Evolutionary conservation across 2,888 invertebrate genomes (phyloP), one percentile per base, ranked within the genome.

Genomic region (Netelia virgata): DNA sequence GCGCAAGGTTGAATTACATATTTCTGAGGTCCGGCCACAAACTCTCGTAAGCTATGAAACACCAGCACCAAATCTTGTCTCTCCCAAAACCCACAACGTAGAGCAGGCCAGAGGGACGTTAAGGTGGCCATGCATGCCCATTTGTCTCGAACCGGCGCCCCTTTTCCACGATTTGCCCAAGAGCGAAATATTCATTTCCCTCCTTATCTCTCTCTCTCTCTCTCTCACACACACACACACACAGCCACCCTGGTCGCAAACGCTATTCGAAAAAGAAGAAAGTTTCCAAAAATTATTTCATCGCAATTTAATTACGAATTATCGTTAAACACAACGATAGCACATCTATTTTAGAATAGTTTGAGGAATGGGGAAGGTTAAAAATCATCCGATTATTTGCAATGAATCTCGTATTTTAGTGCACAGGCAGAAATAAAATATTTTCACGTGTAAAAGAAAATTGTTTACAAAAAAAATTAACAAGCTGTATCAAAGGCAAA

Each of bases 1-100:
- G 88, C 88, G 90, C 83, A 85, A 88, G 88, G 61, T 73, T 36
- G 76, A 82, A 82, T 82, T 72, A 82, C 91, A 91, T 91, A 91
- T 89, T 90, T 91, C 90, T 90, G 90, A 90, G 91, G 91, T 90
- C 90, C 90, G 88, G 88, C 91, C 89, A 88, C 90, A 91, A 91
- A 88, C 90, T 83, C 83, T 89, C 89, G 87, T 90, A 89, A 88
- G 89, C 87, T 86, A 87, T 85, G 87, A 84, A 83, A 86, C 74
- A 84, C 73, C 66, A 66, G 68, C 63, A 84, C 79, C 66, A 86
- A 83, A 78, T 70, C 73, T 83, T 85, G 72, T 63, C 78, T 82
- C 70, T 61, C 69, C 70, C 53, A 53, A 57, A 77, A 79, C 83
- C 80, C 76, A 76, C 41, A 69, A 3, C 73, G 77, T 77, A 47